Evolutionary conservation across 1,140 invertebrate genomes (phyloP).

Genomic region (Muscidifurax raptorellus): DNA sequence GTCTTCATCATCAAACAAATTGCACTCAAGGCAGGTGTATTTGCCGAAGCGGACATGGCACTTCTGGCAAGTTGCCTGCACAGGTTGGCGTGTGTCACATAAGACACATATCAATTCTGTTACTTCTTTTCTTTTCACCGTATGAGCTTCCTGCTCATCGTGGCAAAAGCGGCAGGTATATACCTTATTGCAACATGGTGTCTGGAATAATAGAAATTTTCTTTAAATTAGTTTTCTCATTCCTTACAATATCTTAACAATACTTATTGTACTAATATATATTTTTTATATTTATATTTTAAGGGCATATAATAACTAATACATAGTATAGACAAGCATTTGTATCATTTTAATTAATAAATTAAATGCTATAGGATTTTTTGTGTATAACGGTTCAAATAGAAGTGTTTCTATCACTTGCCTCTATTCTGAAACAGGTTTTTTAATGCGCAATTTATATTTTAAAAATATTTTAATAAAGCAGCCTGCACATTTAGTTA

Average conservation of each 20-base stretch:
- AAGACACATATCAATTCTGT: constrained; percentile 87
- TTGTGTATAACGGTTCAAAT: no score
- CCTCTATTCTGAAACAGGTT: not conserved
- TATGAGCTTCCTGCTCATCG: constrained; percentile 89
- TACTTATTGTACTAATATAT: no score
- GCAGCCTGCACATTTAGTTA: not conserved
- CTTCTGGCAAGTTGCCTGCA: constrained; percentile 85
- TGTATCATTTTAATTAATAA: no score
- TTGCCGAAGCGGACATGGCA: constrained; percentile 87
- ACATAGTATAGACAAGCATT: no score
- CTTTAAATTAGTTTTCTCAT: not conserved
- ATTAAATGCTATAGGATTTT: no score
- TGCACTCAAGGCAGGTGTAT: constrained; percentile 91
- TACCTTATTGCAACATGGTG: constrained; percentile 90
- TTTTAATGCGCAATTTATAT: constrained; percentile 12
- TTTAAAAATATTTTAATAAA: constrained; percentile 24
- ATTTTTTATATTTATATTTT: no score
- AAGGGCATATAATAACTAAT: not conserved
- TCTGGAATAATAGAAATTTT: constrained; percentile 77
- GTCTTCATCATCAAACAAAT: constrained; percentile 92
- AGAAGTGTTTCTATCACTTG: no score
- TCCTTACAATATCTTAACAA: not conserved
- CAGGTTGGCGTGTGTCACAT: constrained; percentile 87
- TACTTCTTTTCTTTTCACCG: constrained; percentile 87
- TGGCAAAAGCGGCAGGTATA: constrained; percentile 93